Evolutionary conservation across 2,797 vertebrate genomes (phyloP), one percentile per base, ranked within the genome.

Genomic region (Ataeniobius toweri): DNA sequence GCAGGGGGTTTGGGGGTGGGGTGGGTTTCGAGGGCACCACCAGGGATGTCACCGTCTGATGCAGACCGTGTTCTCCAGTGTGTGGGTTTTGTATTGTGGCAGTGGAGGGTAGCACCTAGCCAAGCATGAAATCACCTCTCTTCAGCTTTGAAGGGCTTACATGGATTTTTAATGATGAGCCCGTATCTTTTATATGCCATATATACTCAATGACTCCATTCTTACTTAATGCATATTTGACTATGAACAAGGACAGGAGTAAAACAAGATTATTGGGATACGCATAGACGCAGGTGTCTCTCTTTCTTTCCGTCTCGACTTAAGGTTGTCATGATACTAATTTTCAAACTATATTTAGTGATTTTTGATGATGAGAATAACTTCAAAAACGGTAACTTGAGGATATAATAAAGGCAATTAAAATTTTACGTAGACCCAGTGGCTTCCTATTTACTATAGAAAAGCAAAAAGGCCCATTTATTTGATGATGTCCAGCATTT

Each of bases 61-160:
- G 67, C 81, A 18, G 61, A 84, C 83, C 80, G 78, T 73, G 79
- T 83, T 58, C 59, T 71, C 74, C 24, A 68, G 51, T 73, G 77
- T 59, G 77, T 55, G 73, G 74, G 72, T 69, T 72, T 83, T 79
- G 69, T 83, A 36, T 71, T 67, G 74, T 61, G 55, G 79, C 59
- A 80, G 81, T 80, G 86, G 88, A 85, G 89, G 85, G 88, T 74
- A 84, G 86, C 84, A 82, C 89, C 86, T 83, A 91, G 87, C 86
- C 86, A 85, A 87, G 94, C 94, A 87, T 95, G 94, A 96, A 96
- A 96, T 95, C 95, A 96, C 93, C 93, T 95, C 95, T 94, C 92
- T 92, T 93, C 93, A 90, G 91, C 91, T 94, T 92, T 93, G 93
- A 94, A 94, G 93, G 93, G 91, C 91, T 94, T 94, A 95, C 94